Evolutionary conservation across 2,888 invertebrate species (phyloP), one percentile per base, ranked within the genome.

Genomic region (Taenaris catops): DNA sequence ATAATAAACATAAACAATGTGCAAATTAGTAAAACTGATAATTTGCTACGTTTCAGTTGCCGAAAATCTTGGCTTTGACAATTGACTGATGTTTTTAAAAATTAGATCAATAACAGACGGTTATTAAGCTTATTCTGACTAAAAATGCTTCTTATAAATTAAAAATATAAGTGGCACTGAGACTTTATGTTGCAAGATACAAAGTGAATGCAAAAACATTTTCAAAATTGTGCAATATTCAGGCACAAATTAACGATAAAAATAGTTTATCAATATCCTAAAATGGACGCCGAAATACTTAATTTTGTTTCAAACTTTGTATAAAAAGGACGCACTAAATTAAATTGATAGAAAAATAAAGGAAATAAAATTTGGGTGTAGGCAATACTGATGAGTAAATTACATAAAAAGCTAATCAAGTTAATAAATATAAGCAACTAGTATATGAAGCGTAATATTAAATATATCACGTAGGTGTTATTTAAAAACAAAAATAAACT

Each of bases 1-100:
- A 55, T 69, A 71, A 70, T 81, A 80, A 84, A 81, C 78, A 72
- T 79, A 71, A 80, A 81, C 79, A 74, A 73, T 80, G 80, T 74
- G 81, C 74, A 81, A 79, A 81, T 78, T 67, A 48, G 44, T 48
- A 46, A 46, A n/a, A 38, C 28, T 31, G 37, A 44, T 44, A 36
- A 45, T 48, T 48, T 48, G 47, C 45, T 46, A 43, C 38, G 43
- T 47, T 41, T 25, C 55, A 53, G 52, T 55, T 62, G 59, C 28
- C 58, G 57, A 54, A 53, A 61, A 31, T 27, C 24, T 29, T 34
- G 20, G 36, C 35, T 39, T 36, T 20, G 17, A 39, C 36, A 34
- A 11, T 20, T 55, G 53, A 51, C 55, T 57, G n/a, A n/a, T n/a
- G n/a, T n/a, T n/a, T n/a, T n/a, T n/a, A n/a, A n/a, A n/a, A n/a